A percentile compares a stretch with the other conserved stretches of the same genome.
phyloP scores from a whole-genome alignment of 2,888 invertebrate genomes.

The Mechanitis mazaeus region DNA sequence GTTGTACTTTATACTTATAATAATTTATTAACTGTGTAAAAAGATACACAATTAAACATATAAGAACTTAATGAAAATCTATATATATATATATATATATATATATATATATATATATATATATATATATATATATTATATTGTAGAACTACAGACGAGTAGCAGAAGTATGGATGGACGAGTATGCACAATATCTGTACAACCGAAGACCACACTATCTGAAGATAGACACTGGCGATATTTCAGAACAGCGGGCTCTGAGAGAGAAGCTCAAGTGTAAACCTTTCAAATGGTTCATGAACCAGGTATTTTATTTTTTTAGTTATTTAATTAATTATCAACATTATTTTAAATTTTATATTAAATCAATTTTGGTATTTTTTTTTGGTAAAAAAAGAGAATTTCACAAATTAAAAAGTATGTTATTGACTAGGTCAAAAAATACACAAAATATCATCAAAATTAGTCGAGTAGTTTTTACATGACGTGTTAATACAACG shows the following conservation, averaged over 20 bases:
- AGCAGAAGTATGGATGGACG: conserved; percentile 99
- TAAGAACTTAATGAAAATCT: no score
- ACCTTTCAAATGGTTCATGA: conserved; percentile 96
- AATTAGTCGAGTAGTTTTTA: background rate
- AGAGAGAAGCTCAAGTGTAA: conserved; percentile 88
- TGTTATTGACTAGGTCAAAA: no score
- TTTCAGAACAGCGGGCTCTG: conserved; percentile 85
- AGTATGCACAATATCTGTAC: conserved; percentile 93
- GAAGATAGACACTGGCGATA: conserved; percentile 86
- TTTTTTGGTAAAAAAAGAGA: background rate
- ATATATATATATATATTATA: background rate
- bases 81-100: no score
- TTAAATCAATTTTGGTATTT: no score
- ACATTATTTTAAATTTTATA: no score
- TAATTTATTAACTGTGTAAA: no score
- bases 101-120: background rate
- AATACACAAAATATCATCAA: no score
- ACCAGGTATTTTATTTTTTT: conserved; percentile 65
- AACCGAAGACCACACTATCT: conserved; percentile 85
- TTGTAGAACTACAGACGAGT: conserved; percentile 91
- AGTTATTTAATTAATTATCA: no score
- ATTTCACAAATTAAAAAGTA: background rate
- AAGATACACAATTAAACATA: no score
- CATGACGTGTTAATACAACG: background rate
- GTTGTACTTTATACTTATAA: no score